These are phyloP conservation scores for Esox lucius DNA, from an alignment of 2,797 vertebrate species.

Conservation along the genomic window DNA sequence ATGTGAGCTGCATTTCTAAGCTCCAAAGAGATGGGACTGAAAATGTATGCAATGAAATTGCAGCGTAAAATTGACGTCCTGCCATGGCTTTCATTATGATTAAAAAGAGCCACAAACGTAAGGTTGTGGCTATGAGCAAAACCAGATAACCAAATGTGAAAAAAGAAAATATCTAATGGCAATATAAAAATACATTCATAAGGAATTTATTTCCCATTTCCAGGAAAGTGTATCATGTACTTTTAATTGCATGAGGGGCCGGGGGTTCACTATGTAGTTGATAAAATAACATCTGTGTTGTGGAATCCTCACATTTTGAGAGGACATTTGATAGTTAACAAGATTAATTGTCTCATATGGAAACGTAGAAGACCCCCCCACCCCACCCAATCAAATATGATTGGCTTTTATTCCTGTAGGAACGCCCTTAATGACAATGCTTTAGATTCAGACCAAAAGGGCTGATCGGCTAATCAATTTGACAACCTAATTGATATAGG, in stretches of 20 bases:
- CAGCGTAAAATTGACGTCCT: constrained; percentile 45
- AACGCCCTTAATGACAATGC: constrained; percentile 83
- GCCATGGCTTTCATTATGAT: constrained; percentile 60
- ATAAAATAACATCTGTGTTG: constrained; percentile 65
- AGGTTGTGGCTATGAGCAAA: constrained; percentile 25
- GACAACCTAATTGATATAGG: constrained; percentile 83
- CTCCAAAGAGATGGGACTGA: constrained; percentile 35
- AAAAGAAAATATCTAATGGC: constrained; percentile 50
- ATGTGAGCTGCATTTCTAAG: constrained; percentile 35
- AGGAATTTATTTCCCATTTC: constrained; percentile 66
- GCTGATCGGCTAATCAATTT: constrained; percentile 81
- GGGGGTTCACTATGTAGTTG: constrained; percentile 59
- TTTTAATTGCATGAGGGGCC: constrained; percentile 39
- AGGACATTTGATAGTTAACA: constrained; percentile 46
- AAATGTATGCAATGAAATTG: constrained; percentile 60
- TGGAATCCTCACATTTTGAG: constrained; percentile 60
- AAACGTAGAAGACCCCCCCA: constrained; percentile 66
- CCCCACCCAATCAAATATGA: constrained; percentile 77
- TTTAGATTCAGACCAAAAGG: constrained; percentile 77
- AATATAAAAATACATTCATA: constrained; percentile 57
- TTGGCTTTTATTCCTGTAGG: constrained; percentile 79
- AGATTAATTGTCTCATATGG: constrained; percentile 63
- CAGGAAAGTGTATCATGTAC: constrained; percentile 10
- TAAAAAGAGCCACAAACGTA: constrained; percentile 47
- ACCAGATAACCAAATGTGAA: constrained; percentile 57